Evolutionary conservation across 2,113 vertebrate species (phyloP).

Genomic region (Passerina amoena): DNA sequence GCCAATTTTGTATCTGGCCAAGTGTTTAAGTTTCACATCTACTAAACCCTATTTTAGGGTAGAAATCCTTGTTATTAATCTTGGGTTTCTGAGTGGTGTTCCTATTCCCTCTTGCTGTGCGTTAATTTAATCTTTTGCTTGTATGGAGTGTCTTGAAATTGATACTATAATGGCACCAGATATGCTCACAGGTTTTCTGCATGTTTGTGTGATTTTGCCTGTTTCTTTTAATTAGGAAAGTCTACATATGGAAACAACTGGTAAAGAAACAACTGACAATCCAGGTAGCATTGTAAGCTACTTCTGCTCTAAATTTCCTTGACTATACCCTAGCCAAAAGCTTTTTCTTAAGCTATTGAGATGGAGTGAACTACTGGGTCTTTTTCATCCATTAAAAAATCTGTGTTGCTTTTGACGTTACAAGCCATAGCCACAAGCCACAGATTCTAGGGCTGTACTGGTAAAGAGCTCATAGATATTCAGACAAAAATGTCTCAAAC

Average conservation of each 20-base stretch:
- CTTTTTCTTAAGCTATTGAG: background rate
- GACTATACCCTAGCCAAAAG: background rate
- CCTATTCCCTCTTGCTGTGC: background rate
- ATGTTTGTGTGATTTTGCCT: background rate
- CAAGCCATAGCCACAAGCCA: background rate
- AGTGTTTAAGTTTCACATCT: background rate
- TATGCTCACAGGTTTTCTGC: background rate
- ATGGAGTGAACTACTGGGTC: background rate
- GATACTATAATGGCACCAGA: background rate
- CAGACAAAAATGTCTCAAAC: background rate
- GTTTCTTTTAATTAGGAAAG: slow-evolving; percentile 63
- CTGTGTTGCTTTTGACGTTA: background rate
- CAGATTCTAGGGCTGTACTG: background rate
- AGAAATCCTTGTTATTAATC: background rate
- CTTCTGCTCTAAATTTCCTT: background rate
- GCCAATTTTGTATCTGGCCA: background rate
- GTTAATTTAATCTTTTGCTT: background rate
- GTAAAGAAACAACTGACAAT: slow-evolving; percentile 79
- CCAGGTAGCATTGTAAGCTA: slow-evolving; percentile 78
- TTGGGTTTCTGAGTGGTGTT: background rate
- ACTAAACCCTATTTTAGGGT: background rate
- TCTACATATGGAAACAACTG: slow-evolving; percentile 71
- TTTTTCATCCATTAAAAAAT: background rate
- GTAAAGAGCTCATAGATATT: background rate
- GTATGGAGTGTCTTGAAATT: background rate